Evolutionary conservation across 2,888 invertebrate species (phyloP).

Genomic region (Cartodere bifasciata): DNA sequence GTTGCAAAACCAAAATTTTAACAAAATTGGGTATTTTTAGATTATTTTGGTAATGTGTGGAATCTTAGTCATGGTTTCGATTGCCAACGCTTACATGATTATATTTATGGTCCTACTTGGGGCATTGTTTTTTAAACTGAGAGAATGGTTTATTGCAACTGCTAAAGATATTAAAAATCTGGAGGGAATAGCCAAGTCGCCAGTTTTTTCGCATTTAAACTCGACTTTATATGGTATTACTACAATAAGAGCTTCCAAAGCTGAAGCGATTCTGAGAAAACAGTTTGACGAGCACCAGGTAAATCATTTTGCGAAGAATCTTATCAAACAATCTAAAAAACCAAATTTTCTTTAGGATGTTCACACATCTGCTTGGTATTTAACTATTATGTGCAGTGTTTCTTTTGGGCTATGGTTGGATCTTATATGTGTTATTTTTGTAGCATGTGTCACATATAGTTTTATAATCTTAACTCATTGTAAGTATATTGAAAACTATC

Average conservation of each 20-base stretch:
- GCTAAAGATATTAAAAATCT: conserved; percentile 58
- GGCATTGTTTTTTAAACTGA: conserved; percentile 48
- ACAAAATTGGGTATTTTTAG: conserved; percentile 16
- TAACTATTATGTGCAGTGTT: conserved; percentile 47
- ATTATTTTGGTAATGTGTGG: conserved; percentile 55
- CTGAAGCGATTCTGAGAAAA: conserved; percentile 45
- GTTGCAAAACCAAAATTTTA: too few relatives aligned
- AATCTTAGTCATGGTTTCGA: conserved; percentile 53
- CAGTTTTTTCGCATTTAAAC: conserved; percentile 67
- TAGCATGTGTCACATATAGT: conserved; percentile 46
- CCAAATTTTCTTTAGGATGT: conserved; percentile 34
- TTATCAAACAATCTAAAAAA: too few relatives aligned
- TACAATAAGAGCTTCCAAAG: conserved; percentile 59
- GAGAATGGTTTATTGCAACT: conserved; percentile 51
- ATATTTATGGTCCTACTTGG: conserved; percentile 47
- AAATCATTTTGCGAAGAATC: too few relatives aligned
- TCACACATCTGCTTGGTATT: conserved; percentile 51
- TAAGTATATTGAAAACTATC: too few relatives aligned
- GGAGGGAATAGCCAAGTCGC: conserved; percentile 58
- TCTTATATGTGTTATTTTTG: conserved; percentile 45
- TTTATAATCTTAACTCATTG: conserved; percentile 32
- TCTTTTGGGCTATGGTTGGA: conserved; percentile 56
- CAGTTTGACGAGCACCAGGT: conserved; percentile 49
- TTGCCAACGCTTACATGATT: conserved; percentile 53
- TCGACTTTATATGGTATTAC: conserved; percentile 61